Percentiles rank a stretch among this genome's conserved stretches.
These are phyloP conservation scores for Pantelozetes paolii DNA, from an alignment of 2,888 invertebrate species.

Conservation along the genomic window DNA sequence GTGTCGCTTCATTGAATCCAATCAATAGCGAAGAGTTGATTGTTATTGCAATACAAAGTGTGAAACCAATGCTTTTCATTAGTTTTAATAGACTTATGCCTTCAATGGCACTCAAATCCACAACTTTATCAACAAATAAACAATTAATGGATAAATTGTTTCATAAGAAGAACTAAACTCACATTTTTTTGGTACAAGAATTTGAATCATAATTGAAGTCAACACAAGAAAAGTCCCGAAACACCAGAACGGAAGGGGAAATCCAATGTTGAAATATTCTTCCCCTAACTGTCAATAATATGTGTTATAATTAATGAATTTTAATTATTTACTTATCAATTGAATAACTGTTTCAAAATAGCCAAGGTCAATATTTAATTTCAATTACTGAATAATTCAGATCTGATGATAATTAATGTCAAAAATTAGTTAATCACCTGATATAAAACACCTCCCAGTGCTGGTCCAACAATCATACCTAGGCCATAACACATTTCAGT, in stretches of 20 bases:
- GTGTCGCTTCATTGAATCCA: slow-evolving; percentile 11
- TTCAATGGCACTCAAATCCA: background rate
- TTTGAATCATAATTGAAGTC: background rate
- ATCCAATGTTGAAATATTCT: background rate
- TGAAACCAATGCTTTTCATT: background rate
- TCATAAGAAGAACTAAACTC: background rate
- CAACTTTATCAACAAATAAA: background rate
- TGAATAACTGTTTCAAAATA: too few relatives aligned
- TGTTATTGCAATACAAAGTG: background rate
- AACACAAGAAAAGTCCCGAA: background rate
- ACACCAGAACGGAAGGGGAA: background rate
- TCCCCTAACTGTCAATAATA: background rate
- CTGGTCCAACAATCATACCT: slow-evolving; percentile 4
- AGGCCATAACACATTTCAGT: slow-evolving; percentile 9
- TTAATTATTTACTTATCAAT: too few relatives aligned
- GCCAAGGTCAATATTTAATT: too few relatives aligned
- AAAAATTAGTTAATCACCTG: too few relatives aligned
- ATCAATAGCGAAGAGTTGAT: background rate
- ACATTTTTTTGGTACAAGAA: background rate
- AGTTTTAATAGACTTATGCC: background rate
- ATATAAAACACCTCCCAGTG: background rate
- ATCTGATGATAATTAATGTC: too few relatives aligned
- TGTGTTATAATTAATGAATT: background rate
- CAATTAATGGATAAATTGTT: background rate
- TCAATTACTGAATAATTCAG: too few relatives aligned